phyloP scores from a whole-genome alignment of 2,113 vertebrate species.

The Siphamia tubifer region DNA sequence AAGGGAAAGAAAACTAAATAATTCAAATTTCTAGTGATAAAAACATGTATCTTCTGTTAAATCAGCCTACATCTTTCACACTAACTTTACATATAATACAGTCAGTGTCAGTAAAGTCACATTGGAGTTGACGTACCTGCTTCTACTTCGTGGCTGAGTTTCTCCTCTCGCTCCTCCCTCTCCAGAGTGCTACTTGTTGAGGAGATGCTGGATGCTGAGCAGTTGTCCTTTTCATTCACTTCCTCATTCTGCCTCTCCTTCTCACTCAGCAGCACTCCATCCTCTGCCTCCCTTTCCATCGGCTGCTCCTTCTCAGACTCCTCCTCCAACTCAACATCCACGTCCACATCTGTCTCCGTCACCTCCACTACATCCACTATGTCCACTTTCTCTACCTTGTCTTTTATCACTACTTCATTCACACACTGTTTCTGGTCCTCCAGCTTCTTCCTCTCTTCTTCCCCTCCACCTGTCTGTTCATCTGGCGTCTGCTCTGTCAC shows the following conservation, averaged over 20 bases:
- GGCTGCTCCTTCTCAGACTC: slow-evolving; percentile 80
- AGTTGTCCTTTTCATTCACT: slow-evolving; percentile 98
- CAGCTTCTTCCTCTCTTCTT: slow-evolving; percentile 24
- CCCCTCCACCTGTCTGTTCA: slow-evolving; percentile 13
- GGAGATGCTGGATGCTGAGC: slow-evolving; percentile 97
- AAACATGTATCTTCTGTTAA: no score
- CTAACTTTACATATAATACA: no score
- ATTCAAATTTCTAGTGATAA: no score
- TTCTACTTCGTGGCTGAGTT: slow-evolving; percentile 83
- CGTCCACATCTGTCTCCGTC: slow-evolving; percentile 31
- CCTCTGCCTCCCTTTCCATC: slow-evolving; percentile 84
- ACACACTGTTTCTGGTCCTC: slow-evolving; percentile 12
- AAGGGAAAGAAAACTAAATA: neutral
- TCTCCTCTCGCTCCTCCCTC: slow-evolving; percentile 94
- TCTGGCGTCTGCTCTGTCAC: neutral
- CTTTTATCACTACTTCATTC: slow-evolving; percentile 34
- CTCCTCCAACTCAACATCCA: slow-evolving; percentile 64
- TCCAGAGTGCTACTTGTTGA: slow-evolving; percentile 98
- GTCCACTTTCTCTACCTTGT: slow-evolving; percentile 58
- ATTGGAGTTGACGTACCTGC: no score
- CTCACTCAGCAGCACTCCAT: slow-evolving; percentile 87
- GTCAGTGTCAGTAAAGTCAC: no score
- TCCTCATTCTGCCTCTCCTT: slow-evolving; percentile 97
- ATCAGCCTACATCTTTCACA: no score
- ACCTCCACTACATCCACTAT: slow-evolving; percentile 32